A percentile compares a stretch with the other conserved stretches of the same genome.
Evolutionary conservation across 2,113 vertebrate genomes (phyloP).

Genomic region (Casuarius casuarius): DNA sequence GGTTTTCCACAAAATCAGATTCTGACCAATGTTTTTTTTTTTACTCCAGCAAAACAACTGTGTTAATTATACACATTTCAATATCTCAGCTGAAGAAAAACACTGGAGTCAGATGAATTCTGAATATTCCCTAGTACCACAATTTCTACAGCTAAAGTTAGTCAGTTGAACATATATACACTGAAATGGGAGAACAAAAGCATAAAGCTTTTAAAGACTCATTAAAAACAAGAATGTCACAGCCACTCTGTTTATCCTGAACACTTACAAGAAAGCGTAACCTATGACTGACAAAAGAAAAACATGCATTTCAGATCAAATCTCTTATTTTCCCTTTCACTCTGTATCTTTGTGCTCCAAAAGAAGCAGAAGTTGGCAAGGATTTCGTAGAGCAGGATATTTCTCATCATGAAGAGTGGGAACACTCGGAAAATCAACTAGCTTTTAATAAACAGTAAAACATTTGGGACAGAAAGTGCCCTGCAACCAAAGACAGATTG

Average conservation of each 20-base stretch:
- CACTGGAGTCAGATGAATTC: not conserved
- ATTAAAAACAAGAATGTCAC: not conserved
- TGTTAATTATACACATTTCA: not conserved
- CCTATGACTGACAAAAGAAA: not conserved
- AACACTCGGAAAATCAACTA: not conserved
- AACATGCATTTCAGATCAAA: not conserved
- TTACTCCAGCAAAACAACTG: not conserved
- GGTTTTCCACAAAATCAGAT: not conserved
- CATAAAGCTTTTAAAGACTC: not conserved
- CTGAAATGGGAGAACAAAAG: not conserved
- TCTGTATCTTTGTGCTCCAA: not conserved
- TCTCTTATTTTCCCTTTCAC: not conserved
- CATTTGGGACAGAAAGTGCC: not conserved
- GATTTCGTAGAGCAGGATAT: not conserved
- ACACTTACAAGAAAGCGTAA: not conserved
- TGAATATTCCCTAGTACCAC: not conserved
- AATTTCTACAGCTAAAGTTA: not conserved
- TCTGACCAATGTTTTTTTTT: not conserved
- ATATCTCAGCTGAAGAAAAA: not conserved
- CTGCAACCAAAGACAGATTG: not conserved
- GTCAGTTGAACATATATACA: not conserved
- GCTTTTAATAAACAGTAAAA: not conserved
- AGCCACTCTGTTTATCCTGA: not conserved
- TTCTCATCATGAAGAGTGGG: not conserved
- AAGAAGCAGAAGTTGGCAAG: not conserved